These are phyloP conservation scores for Drosophila mayri DNA, from an alignment of 1,140 invertebrate species.

Conservation along the genomic window DNA sequence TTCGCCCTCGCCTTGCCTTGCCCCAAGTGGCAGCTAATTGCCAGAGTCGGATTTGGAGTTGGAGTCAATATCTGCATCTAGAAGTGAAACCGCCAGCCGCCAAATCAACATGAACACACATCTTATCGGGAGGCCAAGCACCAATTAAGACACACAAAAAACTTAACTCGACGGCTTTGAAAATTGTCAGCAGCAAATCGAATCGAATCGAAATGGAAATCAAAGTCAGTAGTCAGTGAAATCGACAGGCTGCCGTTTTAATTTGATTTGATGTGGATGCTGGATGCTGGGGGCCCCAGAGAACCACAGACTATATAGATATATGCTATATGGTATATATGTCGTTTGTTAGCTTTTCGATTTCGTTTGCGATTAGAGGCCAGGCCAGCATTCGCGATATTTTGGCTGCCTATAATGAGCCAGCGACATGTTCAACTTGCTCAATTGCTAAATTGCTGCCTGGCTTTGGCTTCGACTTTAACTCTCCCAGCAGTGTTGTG, in stretches of 20 bases:
- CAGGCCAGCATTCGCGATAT: slow-evolving; percentile 33
- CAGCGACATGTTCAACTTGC: slow-evolving; percentile 53
- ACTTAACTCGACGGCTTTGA: slow-evolving; percentile 56
- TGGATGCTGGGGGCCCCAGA: slow-evolving; percentile 7
- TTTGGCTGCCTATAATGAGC: slow-evolving; percentile 50
- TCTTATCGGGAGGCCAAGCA: slow-evolving; percentile 65
- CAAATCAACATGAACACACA: slow-evolving; percentile 73
- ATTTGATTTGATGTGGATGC: slow-evolving; percentile 67
- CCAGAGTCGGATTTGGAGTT: slow-evolving; percentile 8
- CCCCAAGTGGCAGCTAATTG: slow-evolving; percentile 29
- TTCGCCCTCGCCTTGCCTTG: not conserved
- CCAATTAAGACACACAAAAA: slow-evolving; percentile 77
- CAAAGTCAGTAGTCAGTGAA: slow-evolving; percentile 49
- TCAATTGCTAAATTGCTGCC: slow-evolving; percentile 52
- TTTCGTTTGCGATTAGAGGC: slow-evolving; percentile 72
- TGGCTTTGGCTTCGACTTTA: slow-evolving; percentile 16
- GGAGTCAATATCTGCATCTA: slow-evolving; percentile 19
- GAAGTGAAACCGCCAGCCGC: slow-evolving; percentile 34
- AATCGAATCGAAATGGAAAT: slow-evolving; percentile 69
- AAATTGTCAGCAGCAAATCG: slow-evolving; percentile 56
- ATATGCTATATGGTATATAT: slow-evolving; percentile 13
- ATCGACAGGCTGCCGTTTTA: slow-evolving; percentile 66
- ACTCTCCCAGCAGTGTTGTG: not conserved
- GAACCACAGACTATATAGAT: slow-evolving; percentile 27
- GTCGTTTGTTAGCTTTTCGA: slow-evolving; percentile 52